Conservation (phyloP, 2,113 vertebrate species). For the Dasyprocta punctata region DNA sequence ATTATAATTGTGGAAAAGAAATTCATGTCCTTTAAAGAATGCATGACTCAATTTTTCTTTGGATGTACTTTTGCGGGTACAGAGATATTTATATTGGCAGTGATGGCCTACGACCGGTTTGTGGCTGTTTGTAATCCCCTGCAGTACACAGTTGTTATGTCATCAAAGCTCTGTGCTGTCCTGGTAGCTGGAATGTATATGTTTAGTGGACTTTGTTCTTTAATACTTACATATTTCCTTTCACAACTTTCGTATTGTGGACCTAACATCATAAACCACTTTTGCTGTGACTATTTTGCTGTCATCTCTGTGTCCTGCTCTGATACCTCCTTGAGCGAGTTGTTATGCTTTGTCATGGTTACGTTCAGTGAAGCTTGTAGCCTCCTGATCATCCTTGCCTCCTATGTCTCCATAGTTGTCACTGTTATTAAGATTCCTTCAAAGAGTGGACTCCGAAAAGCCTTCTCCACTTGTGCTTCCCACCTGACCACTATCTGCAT, state of each 20-base stretch:
- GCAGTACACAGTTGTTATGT: not conserved
- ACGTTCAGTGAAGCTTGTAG: constrained; percentile 48
- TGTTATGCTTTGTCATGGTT: constrained; percentile 50
- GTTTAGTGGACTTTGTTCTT: constrained; percentile 38
- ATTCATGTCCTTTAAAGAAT: not conserved
- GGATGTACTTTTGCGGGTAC: constrained; percentile 34
- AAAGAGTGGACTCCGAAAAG: not conserved
- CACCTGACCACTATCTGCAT: constrained; percentile 46
- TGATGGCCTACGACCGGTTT: not conserved
- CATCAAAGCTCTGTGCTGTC: not conserved
- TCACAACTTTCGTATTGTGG: constrained; percentile 60
- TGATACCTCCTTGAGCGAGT: constrained; percentile 44
- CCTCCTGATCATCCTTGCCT: constrained; percentile 49
- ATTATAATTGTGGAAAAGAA: not conserved
- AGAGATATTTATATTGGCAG: constrained; percentile 30
- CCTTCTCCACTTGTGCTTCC: constrained; percentile 34
- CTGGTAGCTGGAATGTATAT: not conserved
- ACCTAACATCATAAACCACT: constrained; percentile 59
- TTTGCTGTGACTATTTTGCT: constrained; percentile 67
- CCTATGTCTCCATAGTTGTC: constrained; percentile 57
- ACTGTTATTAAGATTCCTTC: constrained; percentile 58
- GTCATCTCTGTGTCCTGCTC: not conserved
- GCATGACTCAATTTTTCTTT: constrained; percentile 62
- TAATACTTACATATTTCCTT: constrained; percentile 57
- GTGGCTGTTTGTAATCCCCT: not conserved